These are phyloP conservation scores for Oscheius myriophilus DNA, from an alignment of 2,888 invertebrate species.

Conservation along the genomic window DNA sequence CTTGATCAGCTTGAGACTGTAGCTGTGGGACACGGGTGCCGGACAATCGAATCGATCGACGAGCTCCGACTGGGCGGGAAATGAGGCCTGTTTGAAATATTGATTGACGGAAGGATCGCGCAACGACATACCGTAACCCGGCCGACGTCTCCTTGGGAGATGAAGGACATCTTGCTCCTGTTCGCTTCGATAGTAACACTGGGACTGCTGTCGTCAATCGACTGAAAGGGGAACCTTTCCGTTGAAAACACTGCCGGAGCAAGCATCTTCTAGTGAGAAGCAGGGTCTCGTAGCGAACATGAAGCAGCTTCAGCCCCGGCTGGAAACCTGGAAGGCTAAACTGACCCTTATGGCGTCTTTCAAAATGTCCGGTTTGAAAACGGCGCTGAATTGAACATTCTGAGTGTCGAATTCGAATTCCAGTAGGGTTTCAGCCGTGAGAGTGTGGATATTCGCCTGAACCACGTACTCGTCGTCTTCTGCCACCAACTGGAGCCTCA, in stretches of 20 bases:
- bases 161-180: slow-evolving; percentile 13
- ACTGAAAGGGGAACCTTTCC: no score
- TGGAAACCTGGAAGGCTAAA: no score
- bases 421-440: slow-evolving; percentile 30
- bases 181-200: neutral
- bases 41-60: slow-evolving; percentile 6
- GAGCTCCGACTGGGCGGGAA: slow-evolving; percentile 9
- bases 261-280: no score
- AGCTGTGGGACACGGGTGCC: neutral
- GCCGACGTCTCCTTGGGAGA: slow-evolving; percentile 18
- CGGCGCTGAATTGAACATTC: slow-evolving; percentile 2
- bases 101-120: neutral
- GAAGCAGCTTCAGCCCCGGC: no score
- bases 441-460: slow-evolving; percentile 37
- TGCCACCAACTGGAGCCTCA: slow-evolving; percentile 27
- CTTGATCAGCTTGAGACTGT: slow-evolving; percentile 33
- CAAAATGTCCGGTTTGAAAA: slow-evolving; percentile 24
- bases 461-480: slow-evolving; percentile 34
- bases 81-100: neutral
- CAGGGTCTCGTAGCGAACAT: no score
- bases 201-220: slow-evolving; percentile 10
- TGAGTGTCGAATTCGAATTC: slow-evolving; percentile 1
- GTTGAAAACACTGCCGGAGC: no score
- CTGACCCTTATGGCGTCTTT: slow-evolving; percentile 19
- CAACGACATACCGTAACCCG: slow-evolving; percentile 22